These are phyloP conservation scores for Penaeus indicus DNA, from an alignment of 1,140 invertebrate species.

Conservation along the genomic window DNA sequence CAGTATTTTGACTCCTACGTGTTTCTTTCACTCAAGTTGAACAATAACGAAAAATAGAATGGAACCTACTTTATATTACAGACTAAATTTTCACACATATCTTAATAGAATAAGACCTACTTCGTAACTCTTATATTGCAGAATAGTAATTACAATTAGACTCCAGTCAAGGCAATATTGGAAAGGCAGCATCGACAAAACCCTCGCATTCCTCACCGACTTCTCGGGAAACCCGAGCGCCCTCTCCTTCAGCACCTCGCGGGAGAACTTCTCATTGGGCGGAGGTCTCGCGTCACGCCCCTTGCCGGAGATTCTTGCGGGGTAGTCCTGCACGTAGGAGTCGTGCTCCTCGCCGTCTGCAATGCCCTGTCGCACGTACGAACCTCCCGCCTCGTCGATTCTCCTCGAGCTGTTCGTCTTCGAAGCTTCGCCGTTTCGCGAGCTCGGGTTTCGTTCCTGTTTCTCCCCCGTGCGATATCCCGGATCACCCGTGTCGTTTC, in stretches of 20 bases:
- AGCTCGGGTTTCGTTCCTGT: no score
- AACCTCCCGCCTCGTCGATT: not conserved
- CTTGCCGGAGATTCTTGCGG: not conserved
- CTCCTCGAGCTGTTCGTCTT: not conserved
- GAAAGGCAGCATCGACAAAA: not conserved
- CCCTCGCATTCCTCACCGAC: constrained; percentile 17
- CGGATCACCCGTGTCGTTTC: no score
- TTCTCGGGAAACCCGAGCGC: not conserved
- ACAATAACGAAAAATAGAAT: no score
- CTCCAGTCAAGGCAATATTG: no score
- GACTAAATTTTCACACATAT: no score
- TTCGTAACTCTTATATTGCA: no score
- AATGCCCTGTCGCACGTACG: not conserved
- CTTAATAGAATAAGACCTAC: no score
- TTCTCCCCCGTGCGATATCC: no score
- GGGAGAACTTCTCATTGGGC: not conserved
- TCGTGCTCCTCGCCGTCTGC: not conserved
- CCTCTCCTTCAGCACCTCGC: not conserved
- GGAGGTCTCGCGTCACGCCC: not conserved
- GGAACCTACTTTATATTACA: no score
- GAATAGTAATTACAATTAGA: no score
- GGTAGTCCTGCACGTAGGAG: constrained; percentile 22
- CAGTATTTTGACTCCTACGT: no score
- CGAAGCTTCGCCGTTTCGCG: not conserved
- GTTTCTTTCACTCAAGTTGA: no score